These are phyloP conservation scores for Limnothrissa miodon DNA, from an alignment of 2,113 vertebrate species.

Conservation along the genomic window DNA sequence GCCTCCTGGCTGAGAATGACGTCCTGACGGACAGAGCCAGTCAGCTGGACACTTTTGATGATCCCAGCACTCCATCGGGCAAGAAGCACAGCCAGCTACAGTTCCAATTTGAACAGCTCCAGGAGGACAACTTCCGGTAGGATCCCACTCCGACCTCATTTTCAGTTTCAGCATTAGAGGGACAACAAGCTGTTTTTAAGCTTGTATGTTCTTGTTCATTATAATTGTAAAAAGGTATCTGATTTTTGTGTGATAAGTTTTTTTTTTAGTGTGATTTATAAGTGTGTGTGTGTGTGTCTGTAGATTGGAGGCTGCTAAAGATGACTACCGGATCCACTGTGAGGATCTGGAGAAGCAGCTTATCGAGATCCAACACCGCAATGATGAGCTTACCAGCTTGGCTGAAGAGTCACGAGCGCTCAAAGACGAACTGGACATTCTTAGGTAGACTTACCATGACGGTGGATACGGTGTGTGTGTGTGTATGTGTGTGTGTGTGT, in stretches of 20 bases:
- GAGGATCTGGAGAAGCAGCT: constrained; percentile 94
- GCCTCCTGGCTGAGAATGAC: constrained; percentile 91
- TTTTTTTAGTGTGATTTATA: no score
- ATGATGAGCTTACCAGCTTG: constrained; percentile 88
- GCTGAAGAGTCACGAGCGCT: constrained; percentile 93
- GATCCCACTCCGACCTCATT: no score
- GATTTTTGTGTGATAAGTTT: no score
- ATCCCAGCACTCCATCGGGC: constrained; percentile 83
- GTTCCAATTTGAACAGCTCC: constrained; percentile 86
- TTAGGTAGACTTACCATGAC: constrained; percentile 73
- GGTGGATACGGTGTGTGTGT: constrained; percentile 29
- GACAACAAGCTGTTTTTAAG: no score
- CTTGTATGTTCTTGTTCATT: no score
- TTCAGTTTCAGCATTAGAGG: no score
- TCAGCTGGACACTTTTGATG: constrained; percentile 89
- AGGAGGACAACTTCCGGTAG: constrained; percentile 98
- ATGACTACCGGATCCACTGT: constrained; percentile 96
- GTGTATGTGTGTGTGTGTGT: not conserved
- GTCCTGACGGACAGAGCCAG: constrained; percentile 89
- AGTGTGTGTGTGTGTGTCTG: constrained; percentile 17
- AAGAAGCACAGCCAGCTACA: constrained; percentile 89
- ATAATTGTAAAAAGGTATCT: no score
- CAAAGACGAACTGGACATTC: constrained; percentile 92
- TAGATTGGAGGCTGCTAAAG: constrained; percentile 95
- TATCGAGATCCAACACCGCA: constrained; percentile 92